Evolutionary conservation across 2,113 vertebrate species (phyloP).

Genomic region (Prionailurus viverrinus): DNA sequence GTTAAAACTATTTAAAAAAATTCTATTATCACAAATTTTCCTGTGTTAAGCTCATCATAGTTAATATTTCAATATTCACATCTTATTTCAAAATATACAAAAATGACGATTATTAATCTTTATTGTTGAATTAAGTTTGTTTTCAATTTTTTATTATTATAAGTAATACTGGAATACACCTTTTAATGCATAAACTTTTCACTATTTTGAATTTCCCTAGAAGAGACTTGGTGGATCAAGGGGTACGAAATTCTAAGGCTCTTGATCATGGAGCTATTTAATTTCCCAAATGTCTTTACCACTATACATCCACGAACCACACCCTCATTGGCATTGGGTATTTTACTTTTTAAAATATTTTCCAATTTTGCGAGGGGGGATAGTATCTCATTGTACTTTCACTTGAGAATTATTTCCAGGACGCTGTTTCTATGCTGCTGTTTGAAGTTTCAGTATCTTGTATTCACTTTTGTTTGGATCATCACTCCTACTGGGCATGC

Average conservation of each 20-base stretch:
- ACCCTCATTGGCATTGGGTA: neutral
- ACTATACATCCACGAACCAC: neutral
- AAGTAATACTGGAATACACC: neutral
- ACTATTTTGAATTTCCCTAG: conserved; percentile 1
- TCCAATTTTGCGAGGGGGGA: neutral
- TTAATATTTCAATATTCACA: neutral
- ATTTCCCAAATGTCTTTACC: neutral
- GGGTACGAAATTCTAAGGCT: neutral
- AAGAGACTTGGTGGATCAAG: neutral
- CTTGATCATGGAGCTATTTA: neutral
- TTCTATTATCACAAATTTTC: neutral
- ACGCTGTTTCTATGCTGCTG: neutral
- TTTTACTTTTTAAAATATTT: conserved; percentile 16
- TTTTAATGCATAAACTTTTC: conserved; percentile 14
- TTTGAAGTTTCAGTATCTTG: neutral
- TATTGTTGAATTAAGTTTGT: neutral
- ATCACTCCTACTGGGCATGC: neutral
- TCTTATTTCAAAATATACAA: conserved; percentile 18
- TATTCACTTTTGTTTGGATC: neutral
- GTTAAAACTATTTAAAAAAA: conserved; percentile 1
- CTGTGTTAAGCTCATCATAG: neutral
- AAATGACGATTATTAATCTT: neutral
- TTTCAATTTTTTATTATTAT: neutral
- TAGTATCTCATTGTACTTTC: neutral
- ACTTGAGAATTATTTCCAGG: conserved; percentile 25